Percentiles rank a stretch among this genome's conserved stretches.
phyloP scores from a whole-genome alignment of 2,113 vertebrate genomes.

The Marmota flaviventris region DNA sequence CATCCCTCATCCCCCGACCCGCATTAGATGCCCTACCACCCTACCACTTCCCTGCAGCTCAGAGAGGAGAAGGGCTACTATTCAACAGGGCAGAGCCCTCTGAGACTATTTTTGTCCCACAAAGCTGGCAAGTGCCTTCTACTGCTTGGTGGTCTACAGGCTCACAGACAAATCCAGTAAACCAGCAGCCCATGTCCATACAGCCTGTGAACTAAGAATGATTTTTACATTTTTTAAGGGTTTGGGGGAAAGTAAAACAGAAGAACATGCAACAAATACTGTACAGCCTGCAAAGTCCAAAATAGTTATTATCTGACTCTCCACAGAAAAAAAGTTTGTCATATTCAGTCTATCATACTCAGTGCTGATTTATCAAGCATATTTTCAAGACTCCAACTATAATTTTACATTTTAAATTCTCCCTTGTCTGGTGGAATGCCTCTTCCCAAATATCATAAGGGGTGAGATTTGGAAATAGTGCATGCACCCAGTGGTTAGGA shows the following conservation, averaged over 20 bases:
- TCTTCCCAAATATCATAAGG: neutral
- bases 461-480: neutral
- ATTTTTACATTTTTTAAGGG: neutral
- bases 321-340: neutral
- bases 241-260: neutral
- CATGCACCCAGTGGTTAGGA: rapidly evolving
- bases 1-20: no score
- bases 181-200: no score
- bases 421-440: neutral
- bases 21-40: rapidly evolving
- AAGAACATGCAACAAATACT: neutral
- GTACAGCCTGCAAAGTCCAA: neutral
- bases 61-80: neutral
- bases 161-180: neutral
- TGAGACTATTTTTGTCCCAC: neutral
- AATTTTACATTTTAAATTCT: neutral
- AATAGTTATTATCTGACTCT: neutral
- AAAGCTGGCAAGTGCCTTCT: rapidly evolving
- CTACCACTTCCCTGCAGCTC: no score
- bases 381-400: neutral
- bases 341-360: neutral
- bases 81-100: neutral
- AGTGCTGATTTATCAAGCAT: neutral
- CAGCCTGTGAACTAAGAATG: neutral
- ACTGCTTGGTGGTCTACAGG: neutral